Percentiles rank a stretch among this genome's conserved stretches.
Evolutionary conservation across 1,140 invertebrate genomes (phyloP).

Genomic region (Bombus terrestris): DNA sequence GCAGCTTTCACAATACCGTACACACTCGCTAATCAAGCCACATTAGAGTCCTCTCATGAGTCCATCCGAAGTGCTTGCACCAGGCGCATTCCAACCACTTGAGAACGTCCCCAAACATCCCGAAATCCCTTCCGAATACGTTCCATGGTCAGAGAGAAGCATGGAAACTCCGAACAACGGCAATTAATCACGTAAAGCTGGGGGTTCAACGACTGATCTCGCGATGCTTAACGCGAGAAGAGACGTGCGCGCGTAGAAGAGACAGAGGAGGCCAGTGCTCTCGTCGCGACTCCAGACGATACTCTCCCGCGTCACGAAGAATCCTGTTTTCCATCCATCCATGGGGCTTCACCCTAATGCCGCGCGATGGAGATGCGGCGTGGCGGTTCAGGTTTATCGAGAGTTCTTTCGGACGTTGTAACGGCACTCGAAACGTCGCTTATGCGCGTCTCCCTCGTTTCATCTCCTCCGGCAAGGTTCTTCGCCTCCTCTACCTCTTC

Average conservation of each 20-base stretch:
- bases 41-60: background rate
- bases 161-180: background rate
- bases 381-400: constrained; percentile 44
- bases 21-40: constrained; percentile 6
- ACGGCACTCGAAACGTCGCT: constrained; percentile 53
- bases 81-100: background rate
- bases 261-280: background rate
- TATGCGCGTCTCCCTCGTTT: constrained; percentile 17
- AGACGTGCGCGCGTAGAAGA: background rate
- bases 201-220: constrained; percentile 9
- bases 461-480: constrained; percentile 34
- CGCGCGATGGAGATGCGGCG: constrained; percentile 20
- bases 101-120: background rate
- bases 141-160: background rate
- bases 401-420: constrained; percentile 48
- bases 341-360: constrained; percentile 11
- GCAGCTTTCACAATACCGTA: background rate
- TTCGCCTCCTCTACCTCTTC: constrained; percentile 3
- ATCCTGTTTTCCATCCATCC: constrained; percentile 38
- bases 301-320: constrained; percentile 17
- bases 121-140: background rate
- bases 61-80: background rate
- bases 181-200: constrained; percentile 28
- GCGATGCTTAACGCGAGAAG: no score
- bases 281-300: background rate